Base-by-base conservation (phyloP, 2,797 vertebrate species). In the Lithobates pipiens region DNA sequence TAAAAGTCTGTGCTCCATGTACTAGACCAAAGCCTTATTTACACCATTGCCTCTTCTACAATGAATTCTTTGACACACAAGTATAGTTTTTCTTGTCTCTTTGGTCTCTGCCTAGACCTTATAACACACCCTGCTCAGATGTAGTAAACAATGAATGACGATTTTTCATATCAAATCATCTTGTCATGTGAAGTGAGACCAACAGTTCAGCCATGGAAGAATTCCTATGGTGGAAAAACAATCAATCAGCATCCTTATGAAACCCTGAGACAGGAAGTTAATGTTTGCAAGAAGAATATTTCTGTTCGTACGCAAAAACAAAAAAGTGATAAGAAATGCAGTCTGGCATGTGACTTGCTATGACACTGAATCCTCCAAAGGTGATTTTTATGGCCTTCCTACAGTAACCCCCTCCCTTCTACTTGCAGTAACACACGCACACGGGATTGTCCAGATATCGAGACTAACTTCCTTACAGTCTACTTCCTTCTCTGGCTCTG, bases 361-460 rank as follows among this genome's bases (percentile, higher is more conserved):
- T 1, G 25, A 80, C 27, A 57, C 4, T 73, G 34, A 32, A 63
- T 29, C 61, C 50, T 73, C 7, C 32, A 63, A 34, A 73, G 50
- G 70, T 81, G 32, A 71, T 23, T 25, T 25, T 67, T 29, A 25
- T 67, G 65, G 32, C 16, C 67, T 71, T 74, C n/a, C 36, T 11
- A 34, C 70, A 25, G 7, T 42, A 10, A 23, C 9, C 36, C 16
- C 42, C 39, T 29, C 42, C 72, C n/a, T 13, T 27, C 63, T 67
- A 67, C 65, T 67, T 67, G 65, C 65, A 67, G 65, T 13, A 11
- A 67, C 65, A 67, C 65, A 67, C 65, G 65, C 65, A 67, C 65
- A 67, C 65, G 27, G 54, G 54, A 61, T 23, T 23, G 54, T 61
- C 21, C 5, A 61, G 6, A 23, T 61, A 21, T 23, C 21, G 0